Conservation (phyloP, 2,113 vertebrate species). For the Pituophis catenifer region DNA sequence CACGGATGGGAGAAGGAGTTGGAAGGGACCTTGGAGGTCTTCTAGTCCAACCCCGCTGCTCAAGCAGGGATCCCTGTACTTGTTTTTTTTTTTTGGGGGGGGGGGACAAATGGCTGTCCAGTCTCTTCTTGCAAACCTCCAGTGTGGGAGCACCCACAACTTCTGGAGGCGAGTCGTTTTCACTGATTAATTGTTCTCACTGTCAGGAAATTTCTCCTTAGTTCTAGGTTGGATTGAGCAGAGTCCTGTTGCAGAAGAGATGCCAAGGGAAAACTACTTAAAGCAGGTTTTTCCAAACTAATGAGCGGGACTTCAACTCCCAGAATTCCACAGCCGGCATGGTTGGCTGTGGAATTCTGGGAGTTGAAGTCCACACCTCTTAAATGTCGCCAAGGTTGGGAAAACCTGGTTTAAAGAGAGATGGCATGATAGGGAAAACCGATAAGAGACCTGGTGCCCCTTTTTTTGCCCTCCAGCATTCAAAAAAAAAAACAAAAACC, state of each 20-base stretch:
- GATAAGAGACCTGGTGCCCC: too few relatives aligned
- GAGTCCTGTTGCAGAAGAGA: not conserved
- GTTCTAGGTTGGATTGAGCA: not conserved
- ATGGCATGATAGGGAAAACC: not conserved
- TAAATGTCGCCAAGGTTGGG: not conserved
- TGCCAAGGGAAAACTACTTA: not conserved
- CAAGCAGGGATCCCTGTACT: not conserved
- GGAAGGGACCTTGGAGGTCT: not conserved
- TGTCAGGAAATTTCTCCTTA: not conserved
- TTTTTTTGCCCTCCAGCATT: too few relatives aligned
- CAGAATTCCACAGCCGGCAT: not conserved
- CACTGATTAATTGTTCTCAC: not conserved
- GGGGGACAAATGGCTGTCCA: not conserved
- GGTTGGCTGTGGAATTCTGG: too few relatives aligned
- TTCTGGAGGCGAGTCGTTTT: not conserved
- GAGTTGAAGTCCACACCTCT: not conserved
- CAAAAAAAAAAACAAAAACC: too few relatives aligned
- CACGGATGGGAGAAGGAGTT: not conserved
- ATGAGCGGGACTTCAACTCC: not conserved
- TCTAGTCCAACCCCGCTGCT: not conserved
- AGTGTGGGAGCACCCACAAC: not conserved
- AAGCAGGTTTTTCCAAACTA: not conserved
- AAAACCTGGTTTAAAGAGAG: not conserved
- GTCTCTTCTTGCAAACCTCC: not conserved
- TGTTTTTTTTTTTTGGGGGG: too few relatives aligned